These are phyloP conservation scores for Poeciliopsis turneri DNA, from an alignment of 2,797 vertebrate species.

Conservation along the genomic window DNA sequence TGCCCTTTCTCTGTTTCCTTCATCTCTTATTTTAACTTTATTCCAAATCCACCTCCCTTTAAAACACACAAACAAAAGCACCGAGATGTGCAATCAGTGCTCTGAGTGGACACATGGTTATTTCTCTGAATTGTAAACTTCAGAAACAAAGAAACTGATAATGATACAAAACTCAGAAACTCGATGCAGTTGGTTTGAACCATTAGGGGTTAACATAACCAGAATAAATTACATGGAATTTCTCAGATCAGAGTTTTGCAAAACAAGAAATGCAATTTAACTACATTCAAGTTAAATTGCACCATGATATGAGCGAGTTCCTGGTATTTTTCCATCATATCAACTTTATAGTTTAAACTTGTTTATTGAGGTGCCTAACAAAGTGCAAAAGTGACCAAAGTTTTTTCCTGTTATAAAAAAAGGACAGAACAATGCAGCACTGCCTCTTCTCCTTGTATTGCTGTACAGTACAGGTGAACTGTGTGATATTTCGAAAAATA, in stretches of 20 bases:
- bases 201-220: neutral
- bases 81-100: neutral
- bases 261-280: neutral
- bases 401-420: neutral
- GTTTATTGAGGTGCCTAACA: neutral
- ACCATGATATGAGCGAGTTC: neutral
- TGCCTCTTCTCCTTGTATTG: neutral
- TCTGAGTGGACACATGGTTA: conserved; percentile 10
- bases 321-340: neutral
- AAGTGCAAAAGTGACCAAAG: neutral
- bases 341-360: neutral
- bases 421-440: neutral
- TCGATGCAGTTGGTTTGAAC: neutral
- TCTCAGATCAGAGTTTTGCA: neutral
- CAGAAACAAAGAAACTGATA: neutral
- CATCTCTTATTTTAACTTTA: conserved; percentile 17
- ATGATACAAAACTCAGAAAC: neutral
- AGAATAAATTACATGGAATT: neutral
- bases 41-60: neutral
- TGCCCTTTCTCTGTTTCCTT: conserved; percentile 24
- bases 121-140: conserved; percentile 2
- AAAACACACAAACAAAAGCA: neutral
- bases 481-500: neutral
- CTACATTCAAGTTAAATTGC: neutral
- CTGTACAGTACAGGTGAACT: neutral